Evolutionary conservation across 2,797 vertebrate genomes (phyloP), one percentile per base, ranked within the genome.

Genomic region (Liparis tanakae): DNA sequence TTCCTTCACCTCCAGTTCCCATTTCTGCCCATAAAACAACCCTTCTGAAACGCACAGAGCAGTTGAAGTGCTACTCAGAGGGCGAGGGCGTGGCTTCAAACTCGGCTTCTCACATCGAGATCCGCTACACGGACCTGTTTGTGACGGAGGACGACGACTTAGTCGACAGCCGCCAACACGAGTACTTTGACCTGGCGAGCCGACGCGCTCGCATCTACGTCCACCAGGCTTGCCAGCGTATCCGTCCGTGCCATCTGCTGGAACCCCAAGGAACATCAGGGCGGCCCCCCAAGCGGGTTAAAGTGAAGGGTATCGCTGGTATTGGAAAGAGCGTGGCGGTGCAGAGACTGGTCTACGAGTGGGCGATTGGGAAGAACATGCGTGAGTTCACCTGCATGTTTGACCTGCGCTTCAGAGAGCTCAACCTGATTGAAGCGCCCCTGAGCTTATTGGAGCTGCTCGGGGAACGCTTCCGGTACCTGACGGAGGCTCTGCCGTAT

Each of bases 111-210:
- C 88, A 93, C 74, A 91, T 94, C 0, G 93, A 94, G 83, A 90
- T 94, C 68, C 90, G 83, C 76, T 94, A 94, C 86, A 93, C 93
- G 0, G 92, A 94, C 65, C 91, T 94, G 17, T 92, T 94, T 1
- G 88, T 94, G 43, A 93, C 92, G 0, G 89, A 94, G 44, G 89
- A 91, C 6, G 76, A 90, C 10, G 76, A 81, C 4, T 50, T 61
- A 0, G 61, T 78, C 22, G 67, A 84, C 56, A 76, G 59, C 57
- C 84, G 59, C 30, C 88, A 89, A 48, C 92, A 94, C 3, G 92
- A 94, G 70, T 93, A 94, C 78, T 91, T 94, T 63, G 82, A 84
- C 53, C 67, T 93, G 59, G 91, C 92, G 1, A 88, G 91, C 67
- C 87, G 89, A 53, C 79, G 92, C 39, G 83, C 91, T 2, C 89